Percentiles rank a stretch among this genome's conserved stretches.
These are phyloP conservation scores for Bovichtus diacanthus DNA, from an alignment of 2,797 vertebrate species.

Conservation along the genomic window DNA sequence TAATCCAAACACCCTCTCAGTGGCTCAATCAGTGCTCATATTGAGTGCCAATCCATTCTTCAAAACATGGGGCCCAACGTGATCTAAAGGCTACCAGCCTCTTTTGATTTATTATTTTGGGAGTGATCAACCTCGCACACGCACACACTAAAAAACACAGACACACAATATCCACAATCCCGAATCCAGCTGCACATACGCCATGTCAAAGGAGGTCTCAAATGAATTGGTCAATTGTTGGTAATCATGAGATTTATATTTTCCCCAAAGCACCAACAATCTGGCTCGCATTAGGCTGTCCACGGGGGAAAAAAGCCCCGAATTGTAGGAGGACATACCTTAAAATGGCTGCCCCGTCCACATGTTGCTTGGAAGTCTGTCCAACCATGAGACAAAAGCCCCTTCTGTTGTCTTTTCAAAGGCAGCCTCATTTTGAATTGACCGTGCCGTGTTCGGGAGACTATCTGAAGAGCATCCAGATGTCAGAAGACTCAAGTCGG, in stretches of 20 bases:
- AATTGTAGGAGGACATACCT: conserved; percentile 65
- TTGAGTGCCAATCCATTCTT: conserved; percentile 67
- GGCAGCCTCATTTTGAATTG: conserved; percentile 44
- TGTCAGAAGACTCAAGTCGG: conserved; percentile 59
- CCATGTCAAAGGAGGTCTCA: conserved; percentile 69
- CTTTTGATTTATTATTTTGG: conserved; percentile 74
- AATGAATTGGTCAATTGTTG: conserved; percentile 83
- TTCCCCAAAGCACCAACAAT: conserved; percentile 68
- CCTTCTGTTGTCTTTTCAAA: conserved; percentile 70
- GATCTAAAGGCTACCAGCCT: conserved; percentile 70
- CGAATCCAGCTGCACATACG: conserved; percentile 70
- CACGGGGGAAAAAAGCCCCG: conserved; percentile 45
- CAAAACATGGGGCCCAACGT: conserved; percentile 64
- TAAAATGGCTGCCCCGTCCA: conserved; percentile 61
- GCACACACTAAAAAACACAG: conserved; percentile 20
- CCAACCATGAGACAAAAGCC: conserved; percentile 70
- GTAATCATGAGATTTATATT: conserved; percentile 81
- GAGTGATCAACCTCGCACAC: conserved; percentile 36
- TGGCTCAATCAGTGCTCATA: conserved; percentile 66
- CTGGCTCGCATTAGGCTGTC: conserved; percentile 77
- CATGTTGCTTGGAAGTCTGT: conserved; percentile 70
- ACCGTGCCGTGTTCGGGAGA: conserved; percentile 43
- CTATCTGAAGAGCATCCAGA: conserved; percentile 72
- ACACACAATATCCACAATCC: conserved; percentile 57
- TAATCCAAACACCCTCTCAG: conserved; percentile 73